Base-by-base conservation (phyloP, 1,140 invertebrate genomes). In the Lordiphosa stackelbergi region DNA sequence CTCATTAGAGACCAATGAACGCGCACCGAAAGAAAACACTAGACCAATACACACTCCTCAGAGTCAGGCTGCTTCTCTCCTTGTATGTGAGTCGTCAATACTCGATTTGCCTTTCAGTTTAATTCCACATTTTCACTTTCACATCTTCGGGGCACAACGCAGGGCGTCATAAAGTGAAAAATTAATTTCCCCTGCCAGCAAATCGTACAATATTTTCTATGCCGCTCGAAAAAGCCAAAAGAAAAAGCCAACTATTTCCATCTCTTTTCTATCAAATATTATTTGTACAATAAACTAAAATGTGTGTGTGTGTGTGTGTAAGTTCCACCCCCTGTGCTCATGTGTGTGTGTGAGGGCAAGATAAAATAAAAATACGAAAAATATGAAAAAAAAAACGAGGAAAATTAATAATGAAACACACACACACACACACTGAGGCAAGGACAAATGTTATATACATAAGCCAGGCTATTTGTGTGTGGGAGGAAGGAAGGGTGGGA, bases 331-430 rank as follows among this genome's bases (percentile, higher is more conserved):
- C 62, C 75, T 63, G 41, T 41, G 71, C 36, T 19, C 34, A 51
- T 58, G 28, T 46, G 40, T 19, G 19, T 62, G 61, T 51, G 54
- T 54, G 48, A 54, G 46, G 42, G 56, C 45, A 69, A 65, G 77
- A 83, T 83, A 83, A 83, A 81, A 81, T 81, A 81, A 83, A 83
- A 81, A 81, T 81, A 81, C 69, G 72, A 81, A 81, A 78, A 79
- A 66, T 79, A 78, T 79, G 74, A 68, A 81, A 81, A 79, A 81
- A 31, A 46, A 31, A 31, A 5, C 51, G 61, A 77, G 77, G 64
- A 83, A 83, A 83, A 83, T 83, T 83, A 83, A 83, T 83, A 83
- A 83, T 83, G 78, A 83, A 83, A 65, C 66, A 56, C 74, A 79
- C 78, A 73, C 59, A 57, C 22, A 24, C 37, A 56, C 52, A 73